These are phyloP conservation scores for Cotesia chilonis DNA, from an alignment of 1,140 invertebrate genomes.

Conservation along the genomic window DNA sequence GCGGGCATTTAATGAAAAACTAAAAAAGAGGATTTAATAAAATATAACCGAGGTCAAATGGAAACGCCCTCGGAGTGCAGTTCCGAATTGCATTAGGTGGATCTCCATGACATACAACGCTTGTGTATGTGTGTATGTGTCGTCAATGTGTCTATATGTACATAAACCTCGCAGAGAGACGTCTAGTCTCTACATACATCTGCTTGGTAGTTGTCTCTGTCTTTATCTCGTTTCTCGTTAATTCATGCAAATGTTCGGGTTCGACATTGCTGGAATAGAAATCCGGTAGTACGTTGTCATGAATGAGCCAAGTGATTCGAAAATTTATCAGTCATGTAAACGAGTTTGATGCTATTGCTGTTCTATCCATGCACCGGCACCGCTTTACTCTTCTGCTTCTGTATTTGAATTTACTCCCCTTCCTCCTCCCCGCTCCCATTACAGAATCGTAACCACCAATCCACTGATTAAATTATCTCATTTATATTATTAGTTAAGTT, in stretches of 20 bases:
- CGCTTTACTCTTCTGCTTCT: not conserved
- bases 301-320: slow-evolving; percentile 29
- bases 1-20: too few relatives aligned
- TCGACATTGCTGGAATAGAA: slow-evolving; percentile 28
- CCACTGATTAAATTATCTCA: too few relatives aligned
- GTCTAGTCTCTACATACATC: too few relatives aligned
- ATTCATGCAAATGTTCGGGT: slow-evolving; percentile 33
- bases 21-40: not conserved
- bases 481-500: too few relatives aligned
- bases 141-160: too few relatives aligned
- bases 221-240: slow-evolving; percentile 18
- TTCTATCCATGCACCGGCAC: not conserved
- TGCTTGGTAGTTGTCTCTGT: not conserved
- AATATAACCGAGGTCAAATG: slow-evolving; percentile 23
- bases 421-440: not conserved
- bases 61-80: slow-evolving; percentile 25
- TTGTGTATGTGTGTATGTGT: too few relatives aligned
- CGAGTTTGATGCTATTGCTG: slow-evolving; percentile 20
- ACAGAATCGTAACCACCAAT: too few relatives aligned
- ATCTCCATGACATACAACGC: slow-evolving; percentile 21
- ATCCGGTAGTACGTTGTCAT: slow-evolving; percentile 25
- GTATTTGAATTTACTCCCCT: not conserved
- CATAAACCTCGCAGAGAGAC: too few relatives aligned
- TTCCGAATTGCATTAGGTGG: not conserved
- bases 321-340: slow-evolving; percentile 31